A percentile compares a stretch with the other conserved stretches of the same genome.
Evolutionary conservation across 2,797 vertebrate genomes (phyloP).

Genomic region (Benthosema pterotum): DNA sequence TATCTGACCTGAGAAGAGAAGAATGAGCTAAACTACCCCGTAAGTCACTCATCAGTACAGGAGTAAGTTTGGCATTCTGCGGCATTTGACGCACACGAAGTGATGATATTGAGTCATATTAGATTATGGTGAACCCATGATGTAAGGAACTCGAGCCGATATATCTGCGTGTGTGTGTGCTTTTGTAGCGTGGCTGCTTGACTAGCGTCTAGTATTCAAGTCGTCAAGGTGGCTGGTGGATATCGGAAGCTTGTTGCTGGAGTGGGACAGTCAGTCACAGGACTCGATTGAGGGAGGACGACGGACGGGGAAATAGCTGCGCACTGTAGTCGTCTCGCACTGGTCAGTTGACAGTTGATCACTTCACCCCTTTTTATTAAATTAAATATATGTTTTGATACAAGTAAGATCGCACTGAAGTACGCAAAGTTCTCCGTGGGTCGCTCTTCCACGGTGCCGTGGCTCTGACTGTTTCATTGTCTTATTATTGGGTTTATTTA

Average conservation of each 20-base stretch:
- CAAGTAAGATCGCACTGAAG: too few species aligned
- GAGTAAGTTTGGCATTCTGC: background rate
- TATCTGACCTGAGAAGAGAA: conserved; percentile 6
- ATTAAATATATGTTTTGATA: too few species aligned
- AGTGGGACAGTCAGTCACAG: conserved; percentile 26
- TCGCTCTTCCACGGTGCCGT: too few species aligned
- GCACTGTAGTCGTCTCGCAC: conserved; percentile 33
- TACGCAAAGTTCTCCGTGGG: too few species aligned
- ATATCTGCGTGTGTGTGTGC: too few species aligned
- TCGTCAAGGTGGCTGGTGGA: too few species aligned
- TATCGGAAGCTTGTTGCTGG: conserved; percentile 55
- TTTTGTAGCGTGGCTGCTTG: too few species aligned
- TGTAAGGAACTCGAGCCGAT: too few species aligned
- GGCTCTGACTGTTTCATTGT: too few species aligned
- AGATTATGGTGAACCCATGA: too few species aligned
- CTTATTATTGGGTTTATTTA: conserved; percentile 24
- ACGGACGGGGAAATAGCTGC: conserved; percentile 22
- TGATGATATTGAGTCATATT: too few species aligned
- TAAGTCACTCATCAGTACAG: conserved; percentile 18
- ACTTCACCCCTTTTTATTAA: background rate
- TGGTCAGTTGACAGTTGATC: conserved; percentile 35
- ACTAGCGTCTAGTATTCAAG: too few species aligned
- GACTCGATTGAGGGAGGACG: conserved; percentile 29
- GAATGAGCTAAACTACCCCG: conserved; percentile 28
- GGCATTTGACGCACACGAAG: background rate